These are phyloP conservation scores for Hyles euphorbiae DNA, from an alignment of 1,140 invertebrate genomes.

Conservation along the genomic window DNA sequence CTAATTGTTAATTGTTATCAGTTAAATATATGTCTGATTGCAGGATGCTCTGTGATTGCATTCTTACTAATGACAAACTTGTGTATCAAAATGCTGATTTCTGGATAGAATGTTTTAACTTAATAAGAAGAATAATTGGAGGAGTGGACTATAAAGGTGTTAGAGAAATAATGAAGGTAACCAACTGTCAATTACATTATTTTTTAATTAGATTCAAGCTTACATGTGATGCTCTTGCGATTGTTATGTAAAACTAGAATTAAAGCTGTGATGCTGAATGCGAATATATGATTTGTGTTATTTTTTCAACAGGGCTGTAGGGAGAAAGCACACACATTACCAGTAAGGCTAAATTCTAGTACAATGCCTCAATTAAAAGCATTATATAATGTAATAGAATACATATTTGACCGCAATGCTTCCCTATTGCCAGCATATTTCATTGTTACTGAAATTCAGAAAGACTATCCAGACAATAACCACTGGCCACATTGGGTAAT, in stretches of 20 bases:
- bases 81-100: conserved; percentile 85
- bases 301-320: conserved; percentile 81
- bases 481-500: conserved; percentile 94
- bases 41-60: conserved; percentile 89
- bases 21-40: conserved; percentile 31
- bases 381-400: conserved; percentile 87
- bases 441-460: conserved; percentile 95
- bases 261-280: too few relatives aligned
- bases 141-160: conserved; percentile 97
- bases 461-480: conserved; percentile 88
- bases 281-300: background rate
- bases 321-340: conserved; percentile 90
- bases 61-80: conserved; percentile 87
- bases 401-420: conserved; percentile 94
- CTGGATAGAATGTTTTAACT: conserved; percentile 91
- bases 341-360: conserved; percentile 84
- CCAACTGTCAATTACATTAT: background rate
- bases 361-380: conserved; percentile 87
- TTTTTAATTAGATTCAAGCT: too few relatives aligned
- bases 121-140: conserved; percentile 90
- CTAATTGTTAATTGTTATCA: too few relatives aligned
- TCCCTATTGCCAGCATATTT: conserved; percentile 95
- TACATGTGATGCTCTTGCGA: too few relatives aligned
- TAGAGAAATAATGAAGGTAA: conserved; percentile 92
- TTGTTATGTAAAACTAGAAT: too few relatives aligned